Evolutionary conservation across 1,140 invertebrate species (phyloP), one percentile per base, ranked within the genome.

Genomic region (Euwallacea fornicatus): DNA sequence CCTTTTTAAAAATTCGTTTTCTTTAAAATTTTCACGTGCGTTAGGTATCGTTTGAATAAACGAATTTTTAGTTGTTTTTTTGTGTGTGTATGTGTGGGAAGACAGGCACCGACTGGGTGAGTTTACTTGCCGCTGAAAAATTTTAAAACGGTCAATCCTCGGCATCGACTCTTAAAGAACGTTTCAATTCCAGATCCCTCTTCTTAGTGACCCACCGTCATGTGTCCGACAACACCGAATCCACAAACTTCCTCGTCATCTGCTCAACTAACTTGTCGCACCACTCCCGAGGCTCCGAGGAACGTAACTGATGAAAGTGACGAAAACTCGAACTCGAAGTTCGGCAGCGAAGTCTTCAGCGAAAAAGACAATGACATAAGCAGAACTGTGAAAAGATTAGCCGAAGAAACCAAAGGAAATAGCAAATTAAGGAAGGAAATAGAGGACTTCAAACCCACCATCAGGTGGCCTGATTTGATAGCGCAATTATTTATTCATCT

Each of bases 401-500:
- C 63, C 43, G 68, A 70, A 56, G 68, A 70, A 64, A 70, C 61
- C 53, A 63, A 58, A 64, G 68, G 58, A 56, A 70, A 70, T 70
- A 55, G 42, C 15, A 64, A 58, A 46, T 47, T 70, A 64, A 63
- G 54, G 10, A 63, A 47, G 42, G 68, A 70, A 58, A 70, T 70
- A 13, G 81, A 85, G 71, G 78, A 85, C 63, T 91, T 90, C 73
- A 81, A 80, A 61, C 84, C 90, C 10, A 81, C 82, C 74, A 87
- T 91, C 43, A 85, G 84, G 79, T 92, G 90, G 90, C 87, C 86
- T 0, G 90, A 92, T 81, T 81, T 91, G 0, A 74, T 80, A 7
- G 90, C 85, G 4, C 90, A 91, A 81, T 74, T 88, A 46, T 87
- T 87, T 69, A 83, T 93, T 73, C 91, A 93, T 81, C 77, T 80